Conservation (phyloP, 1,140 invertebrate genomes). For the Papilio machaon region DNA sequence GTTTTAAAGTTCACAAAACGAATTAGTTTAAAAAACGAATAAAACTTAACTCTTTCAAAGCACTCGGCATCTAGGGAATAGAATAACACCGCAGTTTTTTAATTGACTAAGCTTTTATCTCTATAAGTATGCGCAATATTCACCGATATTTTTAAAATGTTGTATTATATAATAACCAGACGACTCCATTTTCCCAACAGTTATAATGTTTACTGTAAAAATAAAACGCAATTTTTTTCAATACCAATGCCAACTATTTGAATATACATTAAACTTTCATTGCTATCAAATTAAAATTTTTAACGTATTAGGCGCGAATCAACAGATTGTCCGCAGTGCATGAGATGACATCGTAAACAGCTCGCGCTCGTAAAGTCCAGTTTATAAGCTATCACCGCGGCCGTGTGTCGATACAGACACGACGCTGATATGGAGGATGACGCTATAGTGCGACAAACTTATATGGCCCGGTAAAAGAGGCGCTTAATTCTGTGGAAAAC, state of each 20-base stretch:
- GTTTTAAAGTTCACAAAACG: too few species aligned
- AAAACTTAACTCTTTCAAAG: too few species aligned
- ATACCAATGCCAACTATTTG: not conserved
- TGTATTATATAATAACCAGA: not conserved
- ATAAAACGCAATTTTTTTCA: not conserved
- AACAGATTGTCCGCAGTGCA: not conserved
- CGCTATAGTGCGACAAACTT: not conserved
- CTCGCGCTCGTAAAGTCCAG: not conserved
- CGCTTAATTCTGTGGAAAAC: too few species aligned
- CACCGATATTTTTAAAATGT: too few species aligned
- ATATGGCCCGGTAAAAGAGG: not conserved
- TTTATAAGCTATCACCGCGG: constrained; percentile 10
- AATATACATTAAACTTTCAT: not conserved
- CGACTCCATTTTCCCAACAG: not conserved
- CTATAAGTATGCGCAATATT: too few species aligned
- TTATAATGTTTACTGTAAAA: not conserved
- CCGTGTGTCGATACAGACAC: not conserved
- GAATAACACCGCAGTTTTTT: too few species aligned
- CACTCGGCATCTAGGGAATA: too few species aligned
- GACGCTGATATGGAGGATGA: not conserved
- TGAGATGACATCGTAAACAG: constrained; percentile 9
- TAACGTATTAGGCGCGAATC: not conserved
- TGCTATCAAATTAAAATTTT: not conserved
- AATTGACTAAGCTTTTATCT: too few species aligned
- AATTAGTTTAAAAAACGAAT: too few species aligned